These are phyloP conservation scores for Podocnemis expansa DNA, from an alignment of 2,113 vertebrate species.

Conservation along the genomic window DNA sequence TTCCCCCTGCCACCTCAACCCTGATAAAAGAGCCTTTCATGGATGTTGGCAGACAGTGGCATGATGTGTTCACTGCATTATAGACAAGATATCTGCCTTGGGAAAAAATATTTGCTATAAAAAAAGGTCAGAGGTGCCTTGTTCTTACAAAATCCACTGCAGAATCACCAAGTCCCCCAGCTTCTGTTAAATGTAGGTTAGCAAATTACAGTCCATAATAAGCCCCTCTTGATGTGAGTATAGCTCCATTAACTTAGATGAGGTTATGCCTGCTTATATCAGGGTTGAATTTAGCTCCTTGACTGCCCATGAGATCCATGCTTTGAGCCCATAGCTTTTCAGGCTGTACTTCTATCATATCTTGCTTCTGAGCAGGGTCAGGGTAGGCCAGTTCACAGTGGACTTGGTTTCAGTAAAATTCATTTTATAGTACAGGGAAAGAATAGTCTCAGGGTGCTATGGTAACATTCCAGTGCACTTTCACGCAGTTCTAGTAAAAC, in stretches of 20 bases:
- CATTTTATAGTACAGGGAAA: background rate
- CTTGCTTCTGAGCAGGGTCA: background rate
- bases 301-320: background rate
- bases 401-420: background rate
- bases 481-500: background rate
- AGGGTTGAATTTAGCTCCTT: background rate
- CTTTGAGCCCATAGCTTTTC: background rate
- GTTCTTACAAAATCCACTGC: background rate
- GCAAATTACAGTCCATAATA: background rate
- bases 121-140: background rate
- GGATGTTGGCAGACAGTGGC: background rate
- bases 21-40: background rate
- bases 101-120: background rate
- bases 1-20: background rate
- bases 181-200: background rate
- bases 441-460: background rate
- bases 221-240: background rate
- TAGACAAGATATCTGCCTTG: background rate
- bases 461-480: background rate
- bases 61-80: background rate
- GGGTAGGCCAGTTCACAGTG: background rate
- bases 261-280: background rate
- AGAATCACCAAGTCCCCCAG: background rate
- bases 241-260: background rate
- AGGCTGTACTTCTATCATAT: background rate